phyloP scores from a whole-genome alignment of 2,797 vertebrate genomes.

The Chelon labrosus region DNA sequence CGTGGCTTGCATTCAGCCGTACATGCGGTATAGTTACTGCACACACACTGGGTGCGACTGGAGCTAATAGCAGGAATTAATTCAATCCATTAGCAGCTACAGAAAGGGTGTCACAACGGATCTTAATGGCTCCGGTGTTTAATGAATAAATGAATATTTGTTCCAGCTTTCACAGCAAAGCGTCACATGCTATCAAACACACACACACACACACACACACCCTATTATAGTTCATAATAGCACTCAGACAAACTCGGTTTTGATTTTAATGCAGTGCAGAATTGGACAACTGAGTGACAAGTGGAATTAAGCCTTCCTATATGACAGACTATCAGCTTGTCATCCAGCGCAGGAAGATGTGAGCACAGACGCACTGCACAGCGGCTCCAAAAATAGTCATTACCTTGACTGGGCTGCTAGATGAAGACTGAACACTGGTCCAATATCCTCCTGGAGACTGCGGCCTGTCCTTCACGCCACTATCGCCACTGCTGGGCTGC shows the following conservation, averaged over 20 bases:
- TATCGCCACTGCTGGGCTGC: constrained; percentile 43
- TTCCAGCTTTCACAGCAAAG: constrained; percentile 74
- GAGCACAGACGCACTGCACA: constrained; percentile 43
- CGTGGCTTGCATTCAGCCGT: constrained; percentile 16
- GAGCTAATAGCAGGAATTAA: constrained; percentile 82
- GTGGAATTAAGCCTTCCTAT: constrained; percentile 71
- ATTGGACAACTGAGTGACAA: constrained; percentile 77
- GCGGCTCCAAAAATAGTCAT: constrained; percentile 77
- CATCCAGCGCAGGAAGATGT: constrained; percentile 59
- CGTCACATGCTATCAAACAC: constrained; percentile 32
- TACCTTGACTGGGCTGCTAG: constrained; percentile 75
- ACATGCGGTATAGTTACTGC: constrained; percentile 2
- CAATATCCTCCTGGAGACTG: constrained; percentile 81
- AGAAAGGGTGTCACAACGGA: constrained; percentile 81
- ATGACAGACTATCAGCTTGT: constrained; percentile 75
- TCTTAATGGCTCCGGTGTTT: constrained; percentile 78
- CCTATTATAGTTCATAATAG: constrained; percentile 70
- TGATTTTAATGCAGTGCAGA: constrained; percentile 76
- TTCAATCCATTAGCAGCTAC: constrained; percentile 83
- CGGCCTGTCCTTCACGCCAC: constrained; percentile 79
- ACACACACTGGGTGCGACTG: constrained; percentile 33
- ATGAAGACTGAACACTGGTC: constrained; percentile 73
- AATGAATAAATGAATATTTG: constrained; percentile 91
- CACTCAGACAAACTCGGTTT: constrained; percentile 72
- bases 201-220: constrained; percentile 22